These are phyloP conservation scores for Anoplolepis gracilipes DNA, from an alignment of 1,140 invertebrate genomes.

Conservation along the genomic window DNA sequence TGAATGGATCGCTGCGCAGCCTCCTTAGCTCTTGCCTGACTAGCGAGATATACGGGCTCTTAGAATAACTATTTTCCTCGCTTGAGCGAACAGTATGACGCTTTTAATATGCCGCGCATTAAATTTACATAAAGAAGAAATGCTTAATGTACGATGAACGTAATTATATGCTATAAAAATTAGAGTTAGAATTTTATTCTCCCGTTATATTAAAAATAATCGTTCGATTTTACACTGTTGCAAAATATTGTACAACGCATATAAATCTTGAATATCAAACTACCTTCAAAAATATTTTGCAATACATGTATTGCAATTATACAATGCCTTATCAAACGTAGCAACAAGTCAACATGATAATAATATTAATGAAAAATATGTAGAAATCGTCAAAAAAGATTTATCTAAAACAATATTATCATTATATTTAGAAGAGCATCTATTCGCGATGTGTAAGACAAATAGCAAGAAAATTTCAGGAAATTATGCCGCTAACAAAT, in stretches of 20 bases:
- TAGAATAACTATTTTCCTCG: slow-evolving; percentile 60
- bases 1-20: slow-evolving; percentile 62
- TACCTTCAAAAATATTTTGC: not conserved
- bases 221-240: not conserved
- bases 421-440: not conserved
- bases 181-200: not conserved
- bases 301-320: not conserved
- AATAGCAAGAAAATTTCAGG: slow-evolving; percentile 15
- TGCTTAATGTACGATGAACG: not conserved
- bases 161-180: not conserved
- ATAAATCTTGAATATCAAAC: not conserved
- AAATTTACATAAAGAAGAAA: slow-evolving; percentile 44
- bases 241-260: not conserved
- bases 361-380: not conserved
- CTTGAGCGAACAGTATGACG: slow-evolving; percentile 33
- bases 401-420: not conserved
- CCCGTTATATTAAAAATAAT: not conserved
- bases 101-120: slow-evolving; percentile 37
- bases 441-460: not conserved
- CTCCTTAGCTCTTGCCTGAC: slow-evolving; percentile 60
- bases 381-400: not conserved
- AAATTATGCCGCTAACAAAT: slow-evolving; percentile 24
- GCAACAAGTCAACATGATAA: not conserved
- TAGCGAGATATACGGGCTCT: slow-evolving; percentile 56
- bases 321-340: not conserved